Evolutionary conservation across 2,113 vertebrate genomes (phyloP).

Genomic region (Microtus pennsylvanicus): DNA sequence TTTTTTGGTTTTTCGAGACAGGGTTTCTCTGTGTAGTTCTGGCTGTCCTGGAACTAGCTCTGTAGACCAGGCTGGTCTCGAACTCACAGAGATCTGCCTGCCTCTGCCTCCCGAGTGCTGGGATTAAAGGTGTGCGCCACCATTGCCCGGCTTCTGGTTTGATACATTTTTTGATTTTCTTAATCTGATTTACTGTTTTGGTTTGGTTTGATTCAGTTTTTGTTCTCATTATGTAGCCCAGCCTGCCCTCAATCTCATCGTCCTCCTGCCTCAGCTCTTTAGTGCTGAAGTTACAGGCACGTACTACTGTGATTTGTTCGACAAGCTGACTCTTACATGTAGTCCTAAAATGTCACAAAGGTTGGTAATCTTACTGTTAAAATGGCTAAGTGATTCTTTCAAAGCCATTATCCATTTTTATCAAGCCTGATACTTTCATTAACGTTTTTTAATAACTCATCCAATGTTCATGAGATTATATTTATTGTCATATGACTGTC

Average conservation of each 20-base stretch:
- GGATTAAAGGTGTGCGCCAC: too few relatives aligned
- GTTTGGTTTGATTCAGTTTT: not conserved
- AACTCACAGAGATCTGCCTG: too few relatives aligned
- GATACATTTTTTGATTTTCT: conserved; percentile 42
- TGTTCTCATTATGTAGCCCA: not conserved
- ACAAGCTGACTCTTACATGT: conserved; percentile 26
- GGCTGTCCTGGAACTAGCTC: too few relatives aligned
- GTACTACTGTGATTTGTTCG: not conserved
- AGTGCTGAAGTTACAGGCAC: not conserved
- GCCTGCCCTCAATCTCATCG: not conserved
- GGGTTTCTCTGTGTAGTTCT: too few relatives aligned
- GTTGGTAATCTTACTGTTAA: conserved; percentile 70
- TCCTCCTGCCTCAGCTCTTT: not conserved
- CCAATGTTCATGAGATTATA: conserved; percentile 39
- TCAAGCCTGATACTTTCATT: conserved; percentile 78
- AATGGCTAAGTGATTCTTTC: conserved; percentile 56
- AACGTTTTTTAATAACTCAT: conserved; percentile 75
- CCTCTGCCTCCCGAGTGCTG: too few relatives aligned
- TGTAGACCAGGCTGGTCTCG: too few relatives aligned
- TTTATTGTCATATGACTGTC: conserved; percentile 29
- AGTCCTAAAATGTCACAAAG: conserved; percentile 79
- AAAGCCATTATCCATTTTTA: conserved; percentile 70
- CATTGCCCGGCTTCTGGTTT: not conserved
- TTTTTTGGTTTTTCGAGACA: too few relatives aligned
- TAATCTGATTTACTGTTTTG: not conserved